Base-by-base conservation (phyloP, 2,888 invertebrate genomes). In the Molanna angustata region DNA sequence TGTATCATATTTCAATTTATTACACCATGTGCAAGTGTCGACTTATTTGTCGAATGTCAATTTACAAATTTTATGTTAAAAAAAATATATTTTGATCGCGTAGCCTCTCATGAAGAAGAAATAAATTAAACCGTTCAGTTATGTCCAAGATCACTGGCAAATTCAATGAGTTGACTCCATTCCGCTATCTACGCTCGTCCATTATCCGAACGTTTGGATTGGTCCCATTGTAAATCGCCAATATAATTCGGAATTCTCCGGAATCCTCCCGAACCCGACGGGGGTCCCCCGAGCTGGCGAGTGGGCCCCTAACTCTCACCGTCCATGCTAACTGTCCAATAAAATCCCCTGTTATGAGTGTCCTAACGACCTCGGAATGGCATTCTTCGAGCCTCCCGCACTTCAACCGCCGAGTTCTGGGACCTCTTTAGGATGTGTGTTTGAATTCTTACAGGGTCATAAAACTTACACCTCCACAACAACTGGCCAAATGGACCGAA, bases 331-430 rank as follows among this genome's bases (percentile, higher is more conserved):
- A 53, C 52, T 48, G 57, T 52, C 53, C 54, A 53, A 59, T 59
- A 59, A 59, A 59, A 61, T 54, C 59, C 55, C 32, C 51, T 48
- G 57, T 60, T 59, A 62, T 60, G 60, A 58, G 58, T 45, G 60
- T 53, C 50, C 57, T 56, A 60, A 58, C 61, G 57, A 57, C 60
- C 55, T 51, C 54, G 52, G 52, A 60, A 61, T 61, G 60, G 58
- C 61, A 62, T 61, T 60, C 62, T 56, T 57, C 44, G 19, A 40
- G n/a, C n/a, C n/a, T n/a, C n/a, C n/a, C n/a, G n/a, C n/a, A n/a
- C n/a, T n/a, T n/a, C 19, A 40, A 32, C 13, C 14, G 13, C 49
- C 41, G 9, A 19, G 21, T 37, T 20, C 21, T 22, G 6, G 14
- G 16, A 18, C 18, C 9, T 21, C 22, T 37, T 17, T 21, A 39